Evolutionary conservation across 2,888 invertebrate genomes (phyloP), one percentile per base, ranked within the genome.

Genomic region (Mesochorus sp.): DNA sequence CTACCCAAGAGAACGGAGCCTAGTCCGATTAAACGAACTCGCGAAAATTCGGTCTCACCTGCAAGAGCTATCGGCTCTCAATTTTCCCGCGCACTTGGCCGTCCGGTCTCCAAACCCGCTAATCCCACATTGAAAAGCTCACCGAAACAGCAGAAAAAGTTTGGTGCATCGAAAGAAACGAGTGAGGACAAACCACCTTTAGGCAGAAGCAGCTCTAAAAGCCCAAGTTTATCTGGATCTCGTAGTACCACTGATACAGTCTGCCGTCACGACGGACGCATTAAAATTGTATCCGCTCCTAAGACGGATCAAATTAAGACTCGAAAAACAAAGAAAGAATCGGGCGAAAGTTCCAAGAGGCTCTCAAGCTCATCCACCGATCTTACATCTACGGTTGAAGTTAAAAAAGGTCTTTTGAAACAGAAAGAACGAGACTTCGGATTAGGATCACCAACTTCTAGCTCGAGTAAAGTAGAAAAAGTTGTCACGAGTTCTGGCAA

Each of bases 381-480:
- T 68, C 86, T 94, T 2, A 90, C 93, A 42, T 94, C 94, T 0
- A 93, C 94, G 0, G 92, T 92, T 24, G 94, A 94, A 85, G 4
- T 90, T 91, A 67, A 92, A 91, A 72, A 91, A 90, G 66, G 88
- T 28, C 64, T 85, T 59, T 77, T 67, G 17, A 79, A 64, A 42
- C 79, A 75, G 24, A 76, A 73, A 21, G 75, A 79, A 44, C 73
- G 44, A 61, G 59, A 75, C 19, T 31, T 31, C 31, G 53, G 17
- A 19, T 37, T 28, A 10, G 55, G 53, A 76, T 76, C 61, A n/a
- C 21, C 74, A 37, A 62, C 62, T 44, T 47, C 75, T 31, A 70
- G 74, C 37, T 68, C 81, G 8, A 67, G 51, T 61, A 31, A 47
- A 14, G 31, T 31, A 12, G 39, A 31, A 12, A 80, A 64, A 53